A percentile compares a stretch with the other conserved stretches of the same genome.
Evolutionary conservation across 1,140 invertebrate genomes (phyloP).

Genomic region (Apocrypta bakeri): DNA sequence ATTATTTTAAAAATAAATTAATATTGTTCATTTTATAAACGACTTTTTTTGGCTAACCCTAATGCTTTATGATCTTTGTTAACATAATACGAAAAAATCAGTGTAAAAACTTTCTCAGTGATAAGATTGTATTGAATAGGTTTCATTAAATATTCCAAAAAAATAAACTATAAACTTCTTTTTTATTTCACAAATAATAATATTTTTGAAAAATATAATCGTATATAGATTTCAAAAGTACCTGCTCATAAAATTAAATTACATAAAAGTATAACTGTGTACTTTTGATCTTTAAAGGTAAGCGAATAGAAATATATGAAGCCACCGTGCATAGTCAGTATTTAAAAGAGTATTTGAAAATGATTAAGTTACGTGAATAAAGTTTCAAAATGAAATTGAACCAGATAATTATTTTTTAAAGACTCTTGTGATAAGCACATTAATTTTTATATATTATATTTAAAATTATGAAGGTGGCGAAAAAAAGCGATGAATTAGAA

Average conservation of each 20-base stretch:
- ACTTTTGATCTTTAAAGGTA: slow-evolving; percentile 18
- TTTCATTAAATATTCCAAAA: slow-evolving; percentile 5
- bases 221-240: slow-evolving; percentile 38
- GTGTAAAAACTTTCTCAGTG: background rate
- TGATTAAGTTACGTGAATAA: slow-evolving; percentile 18
- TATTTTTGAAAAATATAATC: slow-evolving; percentile 45
- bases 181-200: slow-evolving; percentile 43
- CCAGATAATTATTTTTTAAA: slow-evolving; percentile 2
- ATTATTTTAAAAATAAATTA: slow-evolving; percentile 50
- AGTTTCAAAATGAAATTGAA: slow-evolving; percentile 32
- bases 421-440: slow-evolving; percentile 8
- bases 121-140: background rate
- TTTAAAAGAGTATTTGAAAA: slow-evolving; percentile 28
- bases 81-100: background rate
- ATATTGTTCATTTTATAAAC: slow-evolving; percentile 41
- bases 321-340: background rate
- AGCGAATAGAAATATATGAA: slow-evolving; percentile 7
- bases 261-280: slow-evolving; percentile 38
- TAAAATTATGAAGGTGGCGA: slow-evolving; percentile 39
- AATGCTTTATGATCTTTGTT: background rate
- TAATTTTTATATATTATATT: slow-evolving; percentile 36
- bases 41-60: background rate
- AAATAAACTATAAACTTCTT: slow-evolving; percentile 31
- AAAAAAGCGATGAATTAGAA: slow-evolving; percentile 48
- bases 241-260: slow-evolving; percentile 38